Percentiles rank a stretch among this genome's conserved stretches.
phyloP scores from a whole-genome alignment of 2,113 vertebrate species.

The Neolamprologus longior region DNA sequence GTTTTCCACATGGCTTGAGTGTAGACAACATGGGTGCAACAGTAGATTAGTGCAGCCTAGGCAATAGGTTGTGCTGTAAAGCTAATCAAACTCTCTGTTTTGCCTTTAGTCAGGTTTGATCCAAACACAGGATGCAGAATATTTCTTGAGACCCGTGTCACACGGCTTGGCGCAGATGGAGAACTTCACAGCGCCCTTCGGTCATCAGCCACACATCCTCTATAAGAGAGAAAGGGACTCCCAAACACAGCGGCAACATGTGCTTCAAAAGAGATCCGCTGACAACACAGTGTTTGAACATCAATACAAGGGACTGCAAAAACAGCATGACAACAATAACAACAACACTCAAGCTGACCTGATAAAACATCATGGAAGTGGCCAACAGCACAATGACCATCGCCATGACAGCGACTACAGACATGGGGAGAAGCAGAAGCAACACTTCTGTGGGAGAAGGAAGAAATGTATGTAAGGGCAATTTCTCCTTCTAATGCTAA shows the following conservation, averaged over 20 bases:
- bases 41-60: not conserved
- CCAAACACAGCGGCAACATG: not conserved
- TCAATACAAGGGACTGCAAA: not conserved
- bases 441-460: conserved; percentile 85
- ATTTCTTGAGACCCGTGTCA: conserved; percentile 79
- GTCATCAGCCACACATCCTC: conserved; percentile 78
- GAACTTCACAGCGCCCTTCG: conserved; percentile 38
- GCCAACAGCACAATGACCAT: not conserved
- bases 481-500: conserved; percentile 20
- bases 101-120: conserved; percentile 83
- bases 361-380: not conserved
- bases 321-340: not conserved
- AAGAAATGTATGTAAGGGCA: conserved; percentile 92
- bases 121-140: conserved; percentile 79
- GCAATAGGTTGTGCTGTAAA: not conserved
- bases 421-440: conserved; percentile 57
- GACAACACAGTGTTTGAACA: not conserved
- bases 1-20: not conserved
- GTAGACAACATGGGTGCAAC: not conserved
- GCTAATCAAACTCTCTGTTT: conserved; percentile 39
- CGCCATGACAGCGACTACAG: conserved; percentile 4
- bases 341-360: not conserved
- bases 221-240: conserved; percentile 70
- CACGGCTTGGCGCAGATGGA: conserved; percentile 53
- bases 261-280: not conserved